Percentiles rank a stretch among this genome's conserved stretches.
phyloP scores from a whole-genome alignment of 2,797 vertebrate genomes.

The Argyrosomus regius region DNA sequence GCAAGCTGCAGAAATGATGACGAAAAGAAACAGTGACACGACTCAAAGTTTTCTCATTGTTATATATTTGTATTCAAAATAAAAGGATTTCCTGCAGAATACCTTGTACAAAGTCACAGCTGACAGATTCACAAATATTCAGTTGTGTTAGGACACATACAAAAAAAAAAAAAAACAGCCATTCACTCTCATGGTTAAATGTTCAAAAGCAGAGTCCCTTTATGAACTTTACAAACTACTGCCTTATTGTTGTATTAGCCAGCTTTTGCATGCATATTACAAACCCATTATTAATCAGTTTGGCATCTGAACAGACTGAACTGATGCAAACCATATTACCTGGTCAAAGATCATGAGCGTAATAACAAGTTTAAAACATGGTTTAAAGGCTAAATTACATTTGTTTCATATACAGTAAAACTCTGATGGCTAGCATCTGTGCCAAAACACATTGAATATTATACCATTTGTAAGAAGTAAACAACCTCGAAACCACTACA shows the following conservation, averaged over 20 bases:
- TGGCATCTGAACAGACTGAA: not conserved
- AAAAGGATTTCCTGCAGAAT: constrained; percentile 36
- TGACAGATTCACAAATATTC: constrained; percentile 40
- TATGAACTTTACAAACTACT: constrained; percentile 8
- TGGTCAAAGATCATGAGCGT: constrained; percentile 1
- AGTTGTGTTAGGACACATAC: constrained; percentile 15
- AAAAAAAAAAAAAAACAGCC: constrained; percentile 3
- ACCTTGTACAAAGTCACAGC: constrained; percentile 36
- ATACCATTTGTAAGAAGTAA: not conserved
- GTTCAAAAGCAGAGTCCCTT: constrained; percentile 1
- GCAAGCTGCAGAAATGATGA: not conserved
- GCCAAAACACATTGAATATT: constrained; percentile 22
- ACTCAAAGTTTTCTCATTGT: not conserved
- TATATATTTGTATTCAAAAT: constrained; percentile 54
- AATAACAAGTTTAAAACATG: constrained; percentile 30
- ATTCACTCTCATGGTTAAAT: not conserved
- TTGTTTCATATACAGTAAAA: constrained; percentile 17
- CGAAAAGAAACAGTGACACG: not conserved
- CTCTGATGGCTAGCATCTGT: not conserved
- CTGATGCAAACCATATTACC: constrained; percentile 19
- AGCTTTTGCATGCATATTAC: constrained; percentile 13
- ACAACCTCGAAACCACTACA: constrained; percentile 24
- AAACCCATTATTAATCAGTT: constrained; percentile 2
- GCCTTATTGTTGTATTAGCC: not conserved
- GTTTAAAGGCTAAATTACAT: constrained; percentile 11